Evolutionary conservation across 2,113 vertebrate species (phyloP).

Genomic region (Lasiurus borealis): DNA sequence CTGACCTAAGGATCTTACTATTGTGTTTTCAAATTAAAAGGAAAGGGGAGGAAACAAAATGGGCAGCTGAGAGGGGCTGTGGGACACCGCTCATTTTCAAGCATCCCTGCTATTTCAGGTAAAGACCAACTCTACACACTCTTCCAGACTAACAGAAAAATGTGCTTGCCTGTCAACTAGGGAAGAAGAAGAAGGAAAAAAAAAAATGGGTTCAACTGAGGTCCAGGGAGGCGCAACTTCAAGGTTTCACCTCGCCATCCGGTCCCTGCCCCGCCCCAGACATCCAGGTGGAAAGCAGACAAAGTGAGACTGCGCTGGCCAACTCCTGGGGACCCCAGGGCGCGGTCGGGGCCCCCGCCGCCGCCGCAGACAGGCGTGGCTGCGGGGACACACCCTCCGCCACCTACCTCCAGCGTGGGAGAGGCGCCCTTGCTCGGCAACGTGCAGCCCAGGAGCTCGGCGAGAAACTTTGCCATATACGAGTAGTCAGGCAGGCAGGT

Average conservation of each 20-base stretch:
- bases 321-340: neutral
- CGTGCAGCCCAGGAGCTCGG: conserved; percentile 90
- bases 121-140: conserved; percentile 54
- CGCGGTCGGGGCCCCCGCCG: neutral
- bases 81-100: neutral
- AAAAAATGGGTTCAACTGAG: neutral
- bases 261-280: neutral
- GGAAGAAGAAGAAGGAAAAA: no score
- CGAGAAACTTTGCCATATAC: conserved; percentile 93
- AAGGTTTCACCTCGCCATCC: neutral
- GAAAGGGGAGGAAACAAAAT: neutral
- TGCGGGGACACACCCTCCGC: conserved; percentile 56
- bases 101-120: neutral
- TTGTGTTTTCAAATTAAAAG: neutral
- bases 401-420: conserved; percentile 89
- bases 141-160: neutral
- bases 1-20: neutral
- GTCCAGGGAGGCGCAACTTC: neutral
- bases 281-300: neutral
- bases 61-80: neutral
- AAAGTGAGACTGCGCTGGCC: neutral
- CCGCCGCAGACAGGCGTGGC: neutral
- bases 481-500: conserved; percentile 61
- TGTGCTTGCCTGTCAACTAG: neutral
- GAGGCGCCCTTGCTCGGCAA: conserved; percentile 88